A percentile compares a stretch with the other conserved stretches of the same genome.
Conservation (phyloP, 2,888 invertebrate species). For the Biston stratarius region DNA sequence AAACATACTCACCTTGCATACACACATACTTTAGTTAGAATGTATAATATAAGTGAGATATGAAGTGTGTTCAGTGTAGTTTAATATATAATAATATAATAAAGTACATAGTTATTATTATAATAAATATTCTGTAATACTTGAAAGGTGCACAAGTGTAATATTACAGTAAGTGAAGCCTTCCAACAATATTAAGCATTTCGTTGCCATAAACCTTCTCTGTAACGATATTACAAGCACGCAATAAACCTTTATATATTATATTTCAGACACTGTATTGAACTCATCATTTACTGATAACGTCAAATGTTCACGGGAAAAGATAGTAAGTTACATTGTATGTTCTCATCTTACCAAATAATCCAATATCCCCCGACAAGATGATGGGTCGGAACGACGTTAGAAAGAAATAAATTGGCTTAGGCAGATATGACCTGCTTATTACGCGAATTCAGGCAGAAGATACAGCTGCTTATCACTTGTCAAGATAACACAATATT, state of each 20-base stretch:
- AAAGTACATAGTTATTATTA: no score
- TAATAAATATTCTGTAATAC: background rate
- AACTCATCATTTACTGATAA: slow-evolving; percentile 27
- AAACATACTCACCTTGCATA: no score
- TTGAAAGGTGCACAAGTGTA: background rate
- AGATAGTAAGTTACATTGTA: slow-evolving; percentile 22
- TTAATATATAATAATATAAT: no score
- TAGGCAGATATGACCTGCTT: slow-evolving; percentile 14
- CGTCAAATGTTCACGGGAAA: slow-evolving; percentile 17
- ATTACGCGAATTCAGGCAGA: slow-evolving; percentile 8
- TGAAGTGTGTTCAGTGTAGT: no score
- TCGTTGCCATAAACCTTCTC: slow-evolving; percentile 28
- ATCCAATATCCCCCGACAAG: slow-evolving; percentile 26
- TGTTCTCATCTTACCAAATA: slow-evolving; percentile 30
- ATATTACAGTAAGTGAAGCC: slow-evolving; percentile 14
- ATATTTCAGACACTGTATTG: slow-evolving; percentile 24
- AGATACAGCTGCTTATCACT: slow-evolving; percentile 10
- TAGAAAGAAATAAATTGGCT: slow-evolving; percentile 25
- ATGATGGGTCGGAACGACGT: slow-evolving; percentile 16
- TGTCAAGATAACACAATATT: slow-evolving; percentile 17
- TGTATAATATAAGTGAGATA: no score
- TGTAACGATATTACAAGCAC: slow-evolving; percentile 32
- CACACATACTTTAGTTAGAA: no score
- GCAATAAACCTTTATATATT: slow-evolving; percentile 24
- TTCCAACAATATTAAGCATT: slow-evolving; percentile 22